Evolutionary conservation across 1,140 invertebrate species (phyloP).

Genomic region (Sycobia sp.): DNA sequence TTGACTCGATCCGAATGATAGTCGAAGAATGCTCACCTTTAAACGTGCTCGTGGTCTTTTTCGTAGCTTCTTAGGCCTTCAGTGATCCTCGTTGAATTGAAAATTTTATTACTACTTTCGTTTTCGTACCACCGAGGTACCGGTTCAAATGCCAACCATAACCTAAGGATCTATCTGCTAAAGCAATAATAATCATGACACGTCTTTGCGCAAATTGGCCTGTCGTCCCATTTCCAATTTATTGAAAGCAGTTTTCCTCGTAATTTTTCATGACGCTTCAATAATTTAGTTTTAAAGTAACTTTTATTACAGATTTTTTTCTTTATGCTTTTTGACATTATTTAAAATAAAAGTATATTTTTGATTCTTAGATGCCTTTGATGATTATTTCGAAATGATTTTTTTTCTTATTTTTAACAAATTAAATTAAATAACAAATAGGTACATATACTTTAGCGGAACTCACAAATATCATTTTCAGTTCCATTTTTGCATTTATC

Average conservation of each 20-base stretch:
- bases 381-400: no score
- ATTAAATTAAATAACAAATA: no score
- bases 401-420: no score
- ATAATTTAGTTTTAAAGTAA: no score
- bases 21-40: conserved; percentile 19
- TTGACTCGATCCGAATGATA: conserved; percentile 16
- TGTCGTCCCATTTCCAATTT: conserved; percentile 15
- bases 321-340: no score
- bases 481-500: no score
- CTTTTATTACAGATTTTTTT: no score
- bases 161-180: conserved; percentile 16
- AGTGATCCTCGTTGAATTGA: conserved; percentile 18
- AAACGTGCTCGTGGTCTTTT: not conserved
- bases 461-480: no score
- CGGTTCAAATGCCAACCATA: conserved; percentile 27
- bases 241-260: not conserved
- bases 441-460: no score
- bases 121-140: conserved; percentile 18
- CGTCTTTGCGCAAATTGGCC: conserved; percentile 12
- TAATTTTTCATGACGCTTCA: no score
- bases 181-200: conserved; percentile 20
- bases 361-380: no score
- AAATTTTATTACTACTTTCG: conserved; percentile 5
- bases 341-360: no score
- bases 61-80: conserved; percentile 27